phyloP scores from a whole-genome alignment of 2,113 vertebrate genomes.

The Stigmatopora nigra region DNA sequence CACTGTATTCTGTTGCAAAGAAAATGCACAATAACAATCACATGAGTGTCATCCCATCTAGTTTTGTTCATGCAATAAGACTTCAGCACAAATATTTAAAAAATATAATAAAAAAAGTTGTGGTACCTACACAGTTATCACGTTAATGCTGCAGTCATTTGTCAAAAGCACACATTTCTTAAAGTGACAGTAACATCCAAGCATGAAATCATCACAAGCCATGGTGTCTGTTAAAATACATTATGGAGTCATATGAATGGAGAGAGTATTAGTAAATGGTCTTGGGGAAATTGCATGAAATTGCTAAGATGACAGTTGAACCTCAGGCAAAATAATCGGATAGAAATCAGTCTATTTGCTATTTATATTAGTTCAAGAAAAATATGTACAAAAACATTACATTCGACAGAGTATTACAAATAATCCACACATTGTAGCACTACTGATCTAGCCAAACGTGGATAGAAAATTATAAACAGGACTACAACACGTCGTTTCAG shows the following conservation, averaged over 20 bases:
- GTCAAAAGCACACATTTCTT: constrained; percentile 38
- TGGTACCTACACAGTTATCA: constrained; percentile 6
- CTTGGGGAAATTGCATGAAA: not conserved
- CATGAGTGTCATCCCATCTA: not conserved
- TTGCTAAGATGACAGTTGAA: not conserved
- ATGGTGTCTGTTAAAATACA: not conserved
- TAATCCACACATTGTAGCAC: not conserved
- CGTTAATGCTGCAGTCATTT: constrained; percentile 35
- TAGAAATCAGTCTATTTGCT: not conserved
- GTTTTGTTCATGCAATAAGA: not conserved
- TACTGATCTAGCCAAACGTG: not conserved
- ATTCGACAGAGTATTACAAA: not conserved
- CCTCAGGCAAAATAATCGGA: not conserved
- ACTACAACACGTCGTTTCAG: not conserved
- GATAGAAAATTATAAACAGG: not conserved
- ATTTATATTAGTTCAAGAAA: not conserved
- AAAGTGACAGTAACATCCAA: constrained; percentile 47
- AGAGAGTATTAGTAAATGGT: not conserved
- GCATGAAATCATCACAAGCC: not conserved
- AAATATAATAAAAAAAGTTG: too few species aligned
- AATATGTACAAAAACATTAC: not conserved
- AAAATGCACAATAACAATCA: constrained; percentile 3
- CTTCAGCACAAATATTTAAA: not conserved
- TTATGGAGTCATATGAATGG: not conserved
- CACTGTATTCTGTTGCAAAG: constrained; percentile 17